Evolutionary conservation across 53 echinoderm and acorn worm species (phyloP).

Genomic region (Antedon mediterranea): DNA sequence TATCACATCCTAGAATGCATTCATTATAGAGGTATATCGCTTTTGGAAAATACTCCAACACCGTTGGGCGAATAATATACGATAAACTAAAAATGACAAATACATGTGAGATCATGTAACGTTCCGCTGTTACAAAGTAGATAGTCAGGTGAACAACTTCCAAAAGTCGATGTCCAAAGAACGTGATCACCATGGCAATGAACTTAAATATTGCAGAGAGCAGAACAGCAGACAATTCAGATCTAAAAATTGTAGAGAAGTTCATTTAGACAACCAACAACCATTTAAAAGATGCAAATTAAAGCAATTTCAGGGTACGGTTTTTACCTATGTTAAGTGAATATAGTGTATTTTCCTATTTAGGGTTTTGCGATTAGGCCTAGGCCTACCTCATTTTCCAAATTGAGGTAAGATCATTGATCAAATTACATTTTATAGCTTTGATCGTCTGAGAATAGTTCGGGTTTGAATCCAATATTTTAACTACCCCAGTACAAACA

Average conservation of each 20-base stretch:
- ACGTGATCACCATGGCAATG: background rate
- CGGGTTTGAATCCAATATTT: too few species aligned
- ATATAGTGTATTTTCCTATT: too few species aligned
- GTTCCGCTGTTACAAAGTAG: background rate
- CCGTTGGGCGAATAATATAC: background rate
- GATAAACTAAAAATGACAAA: background rate
- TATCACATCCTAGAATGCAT: background rate
- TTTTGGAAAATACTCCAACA: background rate
- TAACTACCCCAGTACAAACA: too few species aligned
- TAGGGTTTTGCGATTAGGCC: too few species aligned
- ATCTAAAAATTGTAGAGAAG: background rate
- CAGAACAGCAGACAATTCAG: background rate
- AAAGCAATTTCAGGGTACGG: too few species aligned
- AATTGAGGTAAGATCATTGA: too few species aligned
- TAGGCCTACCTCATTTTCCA: too few species aligned
- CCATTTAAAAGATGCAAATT: too few species aligned
- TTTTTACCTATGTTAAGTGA: too few species aligned
- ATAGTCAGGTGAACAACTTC: background rate
- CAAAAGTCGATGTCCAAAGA: background rate
- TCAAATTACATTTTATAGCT: too few species aligned
- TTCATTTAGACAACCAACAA: too few species aligned
- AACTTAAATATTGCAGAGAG: background rate
- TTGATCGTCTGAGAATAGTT: too few species aligned
- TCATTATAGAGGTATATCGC: background rate
- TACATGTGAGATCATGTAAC: background rate